phyloP scores from a whole-genome alignment of 2,888 invertebrate genomes.

The Elegia similella region DNA sequence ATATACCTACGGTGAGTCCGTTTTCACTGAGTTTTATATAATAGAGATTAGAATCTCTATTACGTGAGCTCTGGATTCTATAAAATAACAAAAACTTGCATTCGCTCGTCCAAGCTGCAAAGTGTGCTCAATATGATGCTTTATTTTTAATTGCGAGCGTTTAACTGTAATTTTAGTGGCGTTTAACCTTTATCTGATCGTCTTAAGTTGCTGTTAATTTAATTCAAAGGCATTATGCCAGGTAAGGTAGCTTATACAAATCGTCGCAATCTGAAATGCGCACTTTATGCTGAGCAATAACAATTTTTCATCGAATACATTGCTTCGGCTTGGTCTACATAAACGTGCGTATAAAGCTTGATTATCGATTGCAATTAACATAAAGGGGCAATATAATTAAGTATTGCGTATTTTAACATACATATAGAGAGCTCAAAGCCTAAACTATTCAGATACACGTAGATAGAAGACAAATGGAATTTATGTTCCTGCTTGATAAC shows the following conservation, averaged over 20 bases:
- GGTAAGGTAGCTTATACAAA: constrained; percentile 29
- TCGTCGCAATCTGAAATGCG: constrained; percentile 31
- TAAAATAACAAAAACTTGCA: background rate
- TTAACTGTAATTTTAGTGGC: constrained; percentile 20
- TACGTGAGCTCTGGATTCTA: no score
- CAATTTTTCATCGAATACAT: constrained; percentile 35
- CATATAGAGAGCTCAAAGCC: no score
- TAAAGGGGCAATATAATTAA: background rate
- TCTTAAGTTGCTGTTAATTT: constrained; percentile 44
- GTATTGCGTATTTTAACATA: no score
- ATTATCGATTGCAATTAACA: background rate
- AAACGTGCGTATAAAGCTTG: background rate
- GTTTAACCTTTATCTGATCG: constrained; percentile 40
- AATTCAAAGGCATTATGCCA: constrained; percentile 20
- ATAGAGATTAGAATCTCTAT: no score
- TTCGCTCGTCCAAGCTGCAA: constrained; percentile 4
- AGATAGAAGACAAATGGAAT: no score
- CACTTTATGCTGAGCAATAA: constrained; percentile 33
- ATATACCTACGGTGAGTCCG: no score
- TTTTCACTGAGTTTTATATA: no score
- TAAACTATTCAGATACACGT: no score
- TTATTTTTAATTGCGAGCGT: constrained; percentile 4
- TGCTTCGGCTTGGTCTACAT: constrained; percentile 18
- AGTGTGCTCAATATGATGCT: constrained; percentile 22
- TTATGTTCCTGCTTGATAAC: no score